Percentiles rank a stretch among this genome's conserved stretches.
phyloP scores from a whole-genome alignment of 2,113 vertebrate species.

The Gadus macrocephalus region DNA sequence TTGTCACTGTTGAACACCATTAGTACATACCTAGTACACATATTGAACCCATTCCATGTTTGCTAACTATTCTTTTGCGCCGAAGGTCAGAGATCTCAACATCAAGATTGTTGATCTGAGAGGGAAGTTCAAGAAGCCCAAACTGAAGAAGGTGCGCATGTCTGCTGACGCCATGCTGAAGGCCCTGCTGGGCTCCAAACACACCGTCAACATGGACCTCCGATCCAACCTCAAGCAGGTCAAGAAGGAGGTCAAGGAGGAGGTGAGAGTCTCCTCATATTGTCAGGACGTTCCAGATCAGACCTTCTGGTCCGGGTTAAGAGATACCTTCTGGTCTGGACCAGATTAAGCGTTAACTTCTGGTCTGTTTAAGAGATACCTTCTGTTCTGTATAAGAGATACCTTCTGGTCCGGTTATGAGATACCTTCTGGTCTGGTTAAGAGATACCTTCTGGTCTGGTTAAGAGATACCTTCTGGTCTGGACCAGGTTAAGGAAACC shows the following conservation, averaged over 20 bases:
- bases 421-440: too few relatives aligned
- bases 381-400: too few relatives aligned
- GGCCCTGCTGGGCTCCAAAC: slow-evolving; percentile 95
- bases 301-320: neutral
- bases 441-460: too few relatives aligned
- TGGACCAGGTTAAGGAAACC: too few relatives aligned
- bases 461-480: too few relatives aligned
- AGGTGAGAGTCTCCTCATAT: slow-evolving; percentile 70
- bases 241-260: slow-evolving; percentile 97
- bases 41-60: too few relatives aligned
- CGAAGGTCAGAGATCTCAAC: slow-evolving; percentile 90
- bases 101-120: slow-evolving; percentile 93
- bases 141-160: slow-evolving; percentile 92
- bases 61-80: neutral
- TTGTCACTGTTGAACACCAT: too few relatives aligned
- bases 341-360: neutral
- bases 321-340: neutral
- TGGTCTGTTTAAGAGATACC: too few relatives aligned
- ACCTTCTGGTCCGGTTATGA: too few relatives aligned
- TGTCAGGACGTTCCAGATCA: neutral
- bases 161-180: slow-evolving; percentile 96
- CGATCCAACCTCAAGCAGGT: slow-evolving; percentile 97
- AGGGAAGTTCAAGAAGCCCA: slow-evolving; percentile 96
- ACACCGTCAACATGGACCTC: slow-evolving; percentile 98
- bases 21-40: too few relatives aligned